Evolutionary conservation across 1,140 invertebrate species (phyloP).

Genomic region (Meloidogyne exigua): DNA sequence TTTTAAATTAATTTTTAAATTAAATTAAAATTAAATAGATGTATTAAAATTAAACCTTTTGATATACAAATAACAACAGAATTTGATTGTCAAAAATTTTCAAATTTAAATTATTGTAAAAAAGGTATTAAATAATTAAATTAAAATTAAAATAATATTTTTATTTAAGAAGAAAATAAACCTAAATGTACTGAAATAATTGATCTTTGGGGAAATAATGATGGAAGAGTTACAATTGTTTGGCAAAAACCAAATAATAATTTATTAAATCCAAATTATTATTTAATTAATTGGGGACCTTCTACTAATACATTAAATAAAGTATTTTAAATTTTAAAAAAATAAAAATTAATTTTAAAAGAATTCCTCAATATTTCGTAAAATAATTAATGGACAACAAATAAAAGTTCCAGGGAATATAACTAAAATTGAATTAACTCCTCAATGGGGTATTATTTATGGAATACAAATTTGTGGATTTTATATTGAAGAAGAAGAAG

Average conservation of each 20-base stretch:
- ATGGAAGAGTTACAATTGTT: constrained; percentile 41
- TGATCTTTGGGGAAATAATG: constrained; percentile 50
- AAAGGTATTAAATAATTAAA: constrained; percentile 32
- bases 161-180: constrained; percentile 20
- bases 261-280: constrained; percentile 33
- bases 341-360: constrained; percentile 1
- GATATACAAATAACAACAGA: constrained; percentile 49
- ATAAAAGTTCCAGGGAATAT: constrained; percentile 44
- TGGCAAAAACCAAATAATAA: constrained; percentile 38
- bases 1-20: constrained; percentile 1
- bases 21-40: constrained; percentile 22
- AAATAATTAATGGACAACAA: constrained; percentile 34
- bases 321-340: neutral
- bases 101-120: constrained; percentile 39
- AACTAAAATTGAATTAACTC: constrained; percentile 38
- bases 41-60: constrained; percentile 48
- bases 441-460: constrained; percentile 30
- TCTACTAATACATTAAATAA: neutral
- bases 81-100: constrained; percentile 47
- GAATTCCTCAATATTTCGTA: constrained; percentile 32
- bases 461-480: constrained; percentile 50
- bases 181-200: constrained; percentile 48
- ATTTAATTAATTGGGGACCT: constrained; percentile 42
- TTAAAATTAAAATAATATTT: neutral
- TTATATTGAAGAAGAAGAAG: constrained; percentile 21